Conservation (phyloP, 2,113 vertebrate species). For the Cranoglanis bouderius region DNA sequence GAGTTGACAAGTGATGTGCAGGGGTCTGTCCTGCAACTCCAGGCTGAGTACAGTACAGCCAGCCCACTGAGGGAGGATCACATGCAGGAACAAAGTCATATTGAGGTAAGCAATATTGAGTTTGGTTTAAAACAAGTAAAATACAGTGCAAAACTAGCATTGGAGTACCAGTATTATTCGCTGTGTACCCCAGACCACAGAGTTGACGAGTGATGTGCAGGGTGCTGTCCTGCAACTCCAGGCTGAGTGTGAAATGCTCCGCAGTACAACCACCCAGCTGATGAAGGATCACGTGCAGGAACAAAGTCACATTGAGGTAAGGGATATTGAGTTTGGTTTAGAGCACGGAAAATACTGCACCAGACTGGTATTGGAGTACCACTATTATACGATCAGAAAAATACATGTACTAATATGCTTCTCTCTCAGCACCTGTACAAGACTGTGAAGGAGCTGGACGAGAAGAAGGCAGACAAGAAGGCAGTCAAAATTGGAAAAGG, state of each 20-base stretch:
- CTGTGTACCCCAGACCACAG: slow-evolving; percentile 27
- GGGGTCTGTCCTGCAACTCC: slow-evolving; percentile 73
- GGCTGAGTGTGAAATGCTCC: slow-evolving; percentile 75
- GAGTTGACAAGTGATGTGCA: slow-evolving; percentile 71
- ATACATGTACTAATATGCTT: background rate
- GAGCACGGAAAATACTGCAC: background rate
- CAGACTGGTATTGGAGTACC: background rate
- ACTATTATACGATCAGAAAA: background rate
- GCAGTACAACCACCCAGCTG: slow-evolving; percentile 61
- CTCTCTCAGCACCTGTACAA: slow-evolving; percentile 74
- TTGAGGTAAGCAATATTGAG: slow-evolving; percentile 54
- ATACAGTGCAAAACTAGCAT: too few species aligned
- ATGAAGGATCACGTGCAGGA: slow-evolving; percentile 72
- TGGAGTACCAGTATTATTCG: too few species aligned
- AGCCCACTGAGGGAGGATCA: slow-evolving; percentile 72
- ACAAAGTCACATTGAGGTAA: slow-evolving; percentile 77
- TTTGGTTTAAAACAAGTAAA: too few species aligned
- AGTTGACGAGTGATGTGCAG: slow-evolving; percentile 71
- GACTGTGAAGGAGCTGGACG: slow-evolving; percentile 71
- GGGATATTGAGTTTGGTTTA: slow-evolving; percentile 23
- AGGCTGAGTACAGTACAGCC: slow-evolving; percentile 63
- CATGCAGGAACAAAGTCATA: slow-evolving; percentile 75
- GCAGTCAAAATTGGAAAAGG: slow-evolving; percentile 67
- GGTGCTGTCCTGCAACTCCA: slow-evolving; percentile 74
- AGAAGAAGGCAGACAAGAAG: slow-evolving; percentile 78